phyloP scores from a whole-genome alignment of 2,797 vertebrate genomes.

The Eupleurogrammus muticus region DNA sequence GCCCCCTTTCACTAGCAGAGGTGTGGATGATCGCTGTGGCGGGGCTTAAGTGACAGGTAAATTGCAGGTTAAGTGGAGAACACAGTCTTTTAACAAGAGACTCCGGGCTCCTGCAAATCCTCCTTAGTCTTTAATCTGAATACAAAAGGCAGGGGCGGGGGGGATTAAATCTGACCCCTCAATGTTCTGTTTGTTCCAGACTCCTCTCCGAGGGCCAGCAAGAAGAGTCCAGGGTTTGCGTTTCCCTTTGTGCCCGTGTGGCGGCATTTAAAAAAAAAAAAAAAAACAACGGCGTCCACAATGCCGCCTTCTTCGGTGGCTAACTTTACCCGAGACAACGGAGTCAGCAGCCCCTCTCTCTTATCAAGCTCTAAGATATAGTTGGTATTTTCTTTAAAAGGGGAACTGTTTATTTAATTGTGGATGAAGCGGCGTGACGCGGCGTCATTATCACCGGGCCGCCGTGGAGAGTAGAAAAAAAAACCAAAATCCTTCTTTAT shows the following conservation, averaged over 20 bases:
- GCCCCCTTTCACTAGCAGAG: slow-evolving; percentile 72
- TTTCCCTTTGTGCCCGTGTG: slow-evolving; percentile 83
- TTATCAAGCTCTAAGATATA: slow-evolving; percentile 34
- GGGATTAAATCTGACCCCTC: slow-evolving; percentile 93
- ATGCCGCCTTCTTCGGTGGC: slow-evolving; percentile 75
- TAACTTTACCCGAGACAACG: slow-evolving; percentile 77
- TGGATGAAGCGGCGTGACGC: slow-evolving; percentile 72
- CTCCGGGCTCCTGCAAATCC: slow-evolving; percentile 91
- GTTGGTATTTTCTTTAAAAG: slow-evolving; percentile 43
- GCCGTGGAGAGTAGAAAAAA: slow-evolving; percentile 64
- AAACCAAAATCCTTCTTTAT: slow-evolving; percentile 85
- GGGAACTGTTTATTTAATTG: slow-evolving; percentile 83
- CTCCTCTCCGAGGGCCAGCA: slow-evolving; percentile 78
- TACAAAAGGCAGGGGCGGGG: slow-evolving; percentile 90
- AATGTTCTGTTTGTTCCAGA: slow-evolving; percentile 89
- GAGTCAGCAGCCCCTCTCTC: slow-evolving; percentile 48
- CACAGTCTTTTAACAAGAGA: slow-evolving; percentile 90
- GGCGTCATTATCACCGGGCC: slow-evolving; percentile 70
- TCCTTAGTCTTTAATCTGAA: slow-evolving; percentile 95
- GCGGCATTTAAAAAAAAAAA: slow-evolving; percentile 75
- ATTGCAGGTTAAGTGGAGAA: slow-evolving; percentile 97
- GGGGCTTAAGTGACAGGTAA: slow-evolving; percentile 92
- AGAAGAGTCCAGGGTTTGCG: slow-evolving; percentile 83
- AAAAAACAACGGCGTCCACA: slow-evolving; percentile 76
- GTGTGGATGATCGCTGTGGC: slow-evolving; percentile 85